Conservation (phyloP, 2,888 invertebrate species). For the Deilephila porcellus region DNA sequence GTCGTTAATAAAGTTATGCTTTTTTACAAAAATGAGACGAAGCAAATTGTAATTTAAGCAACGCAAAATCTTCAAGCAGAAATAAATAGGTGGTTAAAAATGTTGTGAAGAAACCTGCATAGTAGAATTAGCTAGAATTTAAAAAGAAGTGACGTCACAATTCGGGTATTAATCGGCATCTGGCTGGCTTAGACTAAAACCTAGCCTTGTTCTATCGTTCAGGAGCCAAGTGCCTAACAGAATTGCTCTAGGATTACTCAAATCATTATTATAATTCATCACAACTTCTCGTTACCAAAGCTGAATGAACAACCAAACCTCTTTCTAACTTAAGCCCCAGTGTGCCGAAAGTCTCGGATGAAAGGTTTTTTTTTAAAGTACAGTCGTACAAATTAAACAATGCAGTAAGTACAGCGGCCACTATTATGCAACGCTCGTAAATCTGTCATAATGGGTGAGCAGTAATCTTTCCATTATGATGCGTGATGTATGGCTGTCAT, state of each 20-base stretch:
- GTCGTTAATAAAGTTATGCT: too few species aligned
- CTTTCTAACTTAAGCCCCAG: background rate
- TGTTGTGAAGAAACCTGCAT: too few species aligned
- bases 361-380: background rate
- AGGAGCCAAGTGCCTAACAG: background rate
- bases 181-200: too few species aligned
- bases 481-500: conserved; percentile 79
- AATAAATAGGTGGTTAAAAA: too few species aligned
- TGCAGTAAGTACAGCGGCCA: conserved; percentile 44
- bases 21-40: too few species aligned
- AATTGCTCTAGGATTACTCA: background rate
- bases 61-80: too few species aligned
- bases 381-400: conserved; percentile 30
- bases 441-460: conserved; percentile 66
- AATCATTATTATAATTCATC: background rate
- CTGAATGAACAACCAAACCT: background rate
- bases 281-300: background rate
- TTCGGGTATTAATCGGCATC: too few species aligned
- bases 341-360: conserved; percentile 1
- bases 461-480: conserved; percentile 82
- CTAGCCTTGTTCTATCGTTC: too few species aligned
- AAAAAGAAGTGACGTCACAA: too few species aligned
- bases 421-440: conserved; percentile 76
- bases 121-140: too few species aligned
- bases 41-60: too few species aligned